phyloP scores from a whole-genome alignment of 2,113 vertebrate genomes.

The Aegypius monachus region DNA sequence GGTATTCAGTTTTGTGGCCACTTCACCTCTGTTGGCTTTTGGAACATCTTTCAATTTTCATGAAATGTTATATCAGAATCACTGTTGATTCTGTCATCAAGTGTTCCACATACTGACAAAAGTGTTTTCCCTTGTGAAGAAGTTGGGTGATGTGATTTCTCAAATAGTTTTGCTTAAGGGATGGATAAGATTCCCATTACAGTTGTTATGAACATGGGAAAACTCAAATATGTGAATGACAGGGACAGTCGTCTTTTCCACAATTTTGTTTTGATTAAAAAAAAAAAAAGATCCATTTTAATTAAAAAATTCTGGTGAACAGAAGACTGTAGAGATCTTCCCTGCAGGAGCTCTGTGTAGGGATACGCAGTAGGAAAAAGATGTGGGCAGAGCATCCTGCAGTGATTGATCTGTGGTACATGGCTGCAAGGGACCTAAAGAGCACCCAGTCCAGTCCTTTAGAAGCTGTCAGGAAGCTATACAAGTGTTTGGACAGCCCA shows the following conservation, averaged over 20 bases:
- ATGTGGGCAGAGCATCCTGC: background rate
- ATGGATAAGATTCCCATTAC: background rate
- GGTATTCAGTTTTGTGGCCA: background rate
- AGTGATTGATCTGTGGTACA: background rate
- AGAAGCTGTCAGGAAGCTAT: background rate
- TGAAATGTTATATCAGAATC: background rate
- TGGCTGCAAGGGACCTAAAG: background rate
- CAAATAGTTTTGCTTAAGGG: background rate
- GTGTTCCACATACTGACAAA: background rate
- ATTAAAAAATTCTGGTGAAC: background rate
- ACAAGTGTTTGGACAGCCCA: background rate
- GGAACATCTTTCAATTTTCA: background rate
- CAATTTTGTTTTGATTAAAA: background rate
- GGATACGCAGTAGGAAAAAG: background rate
- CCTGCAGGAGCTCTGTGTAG: background rate
- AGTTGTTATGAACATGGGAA: background rate
- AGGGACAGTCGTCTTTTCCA: background rate
- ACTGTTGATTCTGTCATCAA: background rate
- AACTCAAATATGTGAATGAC: background rate
- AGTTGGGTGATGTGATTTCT: background rate
- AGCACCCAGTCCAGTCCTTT: background rate
- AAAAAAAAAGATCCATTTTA: background rate
- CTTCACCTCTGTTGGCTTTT: background rate
- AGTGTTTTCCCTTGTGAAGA: constrained; percentile 1
- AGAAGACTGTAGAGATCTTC: background rate